A percentile compares a stretch with the other conserved stretches of the same genome.
These are phyloP conservation scores for Hiodon tergisus DNA, from an alignment of 2,113 vertebrate genomes.

Conservation along the genomic window DNA sequence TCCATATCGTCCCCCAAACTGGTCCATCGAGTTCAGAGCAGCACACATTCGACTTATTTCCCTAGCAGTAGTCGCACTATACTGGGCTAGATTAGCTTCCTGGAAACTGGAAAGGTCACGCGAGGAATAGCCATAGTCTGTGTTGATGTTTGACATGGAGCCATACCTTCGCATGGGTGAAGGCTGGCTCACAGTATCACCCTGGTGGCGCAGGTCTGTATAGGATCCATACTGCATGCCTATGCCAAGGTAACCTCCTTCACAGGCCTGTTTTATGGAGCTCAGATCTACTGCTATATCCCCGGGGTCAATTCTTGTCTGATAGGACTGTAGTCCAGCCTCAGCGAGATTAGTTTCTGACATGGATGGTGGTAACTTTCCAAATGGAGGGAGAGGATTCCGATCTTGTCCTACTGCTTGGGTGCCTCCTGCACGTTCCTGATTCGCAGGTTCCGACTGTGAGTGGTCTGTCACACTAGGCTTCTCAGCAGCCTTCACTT, in stretches of 20 bases:
- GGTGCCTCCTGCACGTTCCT: conserved; percentile 52
- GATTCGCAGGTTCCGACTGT: conserved; percentile 40
- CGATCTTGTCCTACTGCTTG: conserved; percentile 60
- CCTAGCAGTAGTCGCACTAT: conserved; percentile 90
- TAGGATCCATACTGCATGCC: conserved; percentile 91
- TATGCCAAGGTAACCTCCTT: conserved; percentile 71
- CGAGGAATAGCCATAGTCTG: conserved; percentile 81
- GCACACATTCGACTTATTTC: conserved; percentile 99
- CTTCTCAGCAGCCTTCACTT: conserved; percentile 70
- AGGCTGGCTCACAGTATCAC: conserved; percentile 70
- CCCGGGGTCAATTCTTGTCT: conserved; percentile 69
- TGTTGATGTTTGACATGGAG: conserved; percentile 88
- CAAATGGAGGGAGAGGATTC: conserved; percentile 74
- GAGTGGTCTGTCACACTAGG: conserved; percentile 39
- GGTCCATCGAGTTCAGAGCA: conserved; percentile 93
- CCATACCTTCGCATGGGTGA: conserved; percentile 87
- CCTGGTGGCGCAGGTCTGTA: conserved; percentile 84
- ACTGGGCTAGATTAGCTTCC: conserved; percentile 92
- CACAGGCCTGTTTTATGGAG: conserved; percentile 82
- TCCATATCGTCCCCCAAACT: conserved; percentile 68
- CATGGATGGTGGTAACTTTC: conserved; percentile 88
- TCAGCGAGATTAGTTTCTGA: conserved; percentile 92
- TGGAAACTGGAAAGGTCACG: conserved; percentile 79
- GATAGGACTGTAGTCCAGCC: conserved; percentile 74
- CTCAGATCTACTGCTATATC: conserved; percentile 76